Evolutionary conservation across 2,113 vertebrate genomes (phyloP), one percentile per base, ranked within the genome.

Genomic region (Mesoclemmys tuberculata): DNA sequence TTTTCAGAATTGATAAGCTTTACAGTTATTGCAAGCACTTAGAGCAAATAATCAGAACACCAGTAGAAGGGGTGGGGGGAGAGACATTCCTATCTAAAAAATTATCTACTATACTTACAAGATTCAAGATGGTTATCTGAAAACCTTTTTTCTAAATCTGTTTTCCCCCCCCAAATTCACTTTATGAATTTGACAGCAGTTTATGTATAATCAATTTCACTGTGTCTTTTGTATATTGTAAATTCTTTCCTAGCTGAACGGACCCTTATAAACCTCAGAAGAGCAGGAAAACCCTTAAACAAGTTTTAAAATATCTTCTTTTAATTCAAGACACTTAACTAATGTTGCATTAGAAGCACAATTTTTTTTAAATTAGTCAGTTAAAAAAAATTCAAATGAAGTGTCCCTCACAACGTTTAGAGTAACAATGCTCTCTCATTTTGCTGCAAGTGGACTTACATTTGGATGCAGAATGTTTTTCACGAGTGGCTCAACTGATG

Each of bases 301-400:
- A 26, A 56, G 26, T 51, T 51, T 51, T 51, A 56, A 56, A 56
- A 26, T 26, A 51, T 51, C 14, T 49, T 58, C 27, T 71, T 71
- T 71, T 19, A 71, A 71, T 71, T 71, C 64, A 71, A 38, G 35
- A 38, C n/a, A 21, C 10, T 71, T 38, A 71, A 38, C 8, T 21
- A 71, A 38, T n/a, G 68, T 5, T 71, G 18, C 19, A 71, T 61
- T 16, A 31, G 29, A 35, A 61, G 29, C 58, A 61, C 11, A 12
- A 14, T 16, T 31, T 90, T 31, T 18, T 24, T 22, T 31, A 89
- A 68, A 78, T 14, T 78, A 87, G n/a, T 75, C 6, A 5, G 31
- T 92, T 1, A 1, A 80, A 88, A 52, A 46, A 22, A 11, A 0
- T 1, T 0, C n/a, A 64, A 79, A 55, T 3, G 7, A 1, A 24